phyloP scores from a whole-genome alignment of 2,888 invertebrate genomes.

The Junonia oenone region DNA sequence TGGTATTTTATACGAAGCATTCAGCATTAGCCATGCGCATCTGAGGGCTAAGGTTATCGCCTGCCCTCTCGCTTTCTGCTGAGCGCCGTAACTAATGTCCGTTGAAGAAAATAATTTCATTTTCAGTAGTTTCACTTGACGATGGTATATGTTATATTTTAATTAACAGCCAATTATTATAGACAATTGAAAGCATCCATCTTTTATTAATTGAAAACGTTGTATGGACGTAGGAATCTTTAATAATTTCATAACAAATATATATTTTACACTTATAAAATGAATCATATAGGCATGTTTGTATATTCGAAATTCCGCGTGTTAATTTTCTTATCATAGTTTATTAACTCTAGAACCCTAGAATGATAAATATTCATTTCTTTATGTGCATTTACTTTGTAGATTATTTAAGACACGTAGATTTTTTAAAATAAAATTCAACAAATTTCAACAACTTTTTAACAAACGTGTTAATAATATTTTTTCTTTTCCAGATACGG shows the following conservation, averaged over 20 bases:
- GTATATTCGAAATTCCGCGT: too few species aligned
- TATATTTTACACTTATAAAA: too few species aligned
- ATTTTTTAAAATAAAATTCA: too few species aligned
- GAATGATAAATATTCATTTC: too few species aligned
- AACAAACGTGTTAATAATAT: conserved; percentile 5
- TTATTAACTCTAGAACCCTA: too few species aligned
- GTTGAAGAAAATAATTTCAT: conserved; percentile 15
- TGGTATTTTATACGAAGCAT: conserved; percentile 12
- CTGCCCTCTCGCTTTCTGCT: conserved; percentile 17
- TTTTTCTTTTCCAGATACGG: conserved; percentile 66
- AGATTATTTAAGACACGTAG: too few species aligned
- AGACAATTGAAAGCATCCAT: background rate
- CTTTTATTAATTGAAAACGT: background rate
- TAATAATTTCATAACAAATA: too few species aligned
- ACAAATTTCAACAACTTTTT: too few species aligned
- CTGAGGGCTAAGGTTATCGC: conserved; percentile 16
- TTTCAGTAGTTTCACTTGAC: conserved; percentile 16
- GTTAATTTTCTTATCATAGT: too few species aligned
- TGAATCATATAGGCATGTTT: too few species aligned
- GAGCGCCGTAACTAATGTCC: conserved; percentile 18
- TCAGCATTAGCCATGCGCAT: conserved; percentile 12
- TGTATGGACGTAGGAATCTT: too few species aligned
- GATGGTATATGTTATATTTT: background rate
- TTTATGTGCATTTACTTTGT: too few species aligned
- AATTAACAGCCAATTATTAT: background rate